Conservation (phyloP, 2,888 invertebrate species). For the Aromia moschata region DNA sequence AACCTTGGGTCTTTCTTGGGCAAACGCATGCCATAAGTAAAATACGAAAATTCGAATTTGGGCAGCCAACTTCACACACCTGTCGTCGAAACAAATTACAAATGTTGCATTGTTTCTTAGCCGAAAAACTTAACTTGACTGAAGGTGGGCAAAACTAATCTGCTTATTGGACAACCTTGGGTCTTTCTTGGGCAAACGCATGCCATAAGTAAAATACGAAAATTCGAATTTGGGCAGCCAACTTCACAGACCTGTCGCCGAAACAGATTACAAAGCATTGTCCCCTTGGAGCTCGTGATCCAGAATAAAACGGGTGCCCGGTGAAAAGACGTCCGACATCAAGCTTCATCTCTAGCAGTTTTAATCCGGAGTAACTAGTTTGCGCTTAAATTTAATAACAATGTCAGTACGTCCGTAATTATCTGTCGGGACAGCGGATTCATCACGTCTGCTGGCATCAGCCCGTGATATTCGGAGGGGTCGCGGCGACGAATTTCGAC, state of each 20-base stretch:
- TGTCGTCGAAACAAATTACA: not conserved
- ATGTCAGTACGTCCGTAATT: slow-evolving; percentile 34
- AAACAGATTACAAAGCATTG: not conserved
- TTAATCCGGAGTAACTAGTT: slow-evolving; percentile 26
- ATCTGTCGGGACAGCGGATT: slow-evolving; percentile 36
- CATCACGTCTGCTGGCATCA: slow-evolving; percentile 32
- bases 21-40: no score
- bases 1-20: no score
- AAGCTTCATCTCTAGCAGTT: slow-evolving; percentile 15
- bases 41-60: not conserved
- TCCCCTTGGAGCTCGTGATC: not conserved
- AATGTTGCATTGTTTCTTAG: no score
- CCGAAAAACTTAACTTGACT: no score
- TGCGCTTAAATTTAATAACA: slow-evolving; percentile 40
- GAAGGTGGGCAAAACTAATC: no score
- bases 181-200: no score
- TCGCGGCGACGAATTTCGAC: slow-evolving; percentile 36
- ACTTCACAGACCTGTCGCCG: not conserved
- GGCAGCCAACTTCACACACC: not conserved
- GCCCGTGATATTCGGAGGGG: slow-evolving; percentile 23
- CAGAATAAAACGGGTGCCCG: not conserved
- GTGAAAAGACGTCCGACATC: not conserved
- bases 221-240: not conserved
- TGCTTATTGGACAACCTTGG: no score
- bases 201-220: no score